Percentiles rank a stretch among this genome's conserved stretches.
phyloP scores from a whole-genome alignment of 2,797 vertebrate species.

The Chelmon rostratus region DNA sequence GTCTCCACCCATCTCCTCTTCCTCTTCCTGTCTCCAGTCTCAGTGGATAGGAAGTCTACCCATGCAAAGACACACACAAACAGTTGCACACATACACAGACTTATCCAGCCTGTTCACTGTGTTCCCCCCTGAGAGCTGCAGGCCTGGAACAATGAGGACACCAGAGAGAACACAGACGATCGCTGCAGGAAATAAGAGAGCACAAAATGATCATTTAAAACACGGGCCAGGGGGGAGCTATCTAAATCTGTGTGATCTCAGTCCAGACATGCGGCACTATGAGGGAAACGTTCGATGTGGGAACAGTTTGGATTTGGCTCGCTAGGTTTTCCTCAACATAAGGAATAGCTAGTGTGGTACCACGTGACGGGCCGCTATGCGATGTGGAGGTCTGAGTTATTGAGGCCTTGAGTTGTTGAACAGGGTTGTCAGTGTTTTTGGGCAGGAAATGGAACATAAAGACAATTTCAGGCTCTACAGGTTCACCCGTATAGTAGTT shows the following conservation, averaged over 20 bases:
- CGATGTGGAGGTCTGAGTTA: conserved; percentile 1
- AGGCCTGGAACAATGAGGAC: conserved; percentile 65
- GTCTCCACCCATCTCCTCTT: conserved; percentile 74
- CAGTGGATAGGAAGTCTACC: conserved; percentile 35
- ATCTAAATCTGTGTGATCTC: conserved; percentile 28
- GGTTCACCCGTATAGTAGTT: not conserved
- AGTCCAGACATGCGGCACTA: conserved; percentile 10
- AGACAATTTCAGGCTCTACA: not conserved
- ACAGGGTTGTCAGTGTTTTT: not conserved
- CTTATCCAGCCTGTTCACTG: conserved; percentile 25
- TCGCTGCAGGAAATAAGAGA: conserved; percentile 57
- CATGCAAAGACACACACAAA: conserved; percentile 22
- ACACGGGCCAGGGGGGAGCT: not conserved
- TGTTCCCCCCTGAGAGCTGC: conserved; percentile 65
- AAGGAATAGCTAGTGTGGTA: not conserved
- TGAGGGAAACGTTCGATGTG: not conserved
- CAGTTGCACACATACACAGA: conserved; percentile 24
- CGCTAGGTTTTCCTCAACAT: not conserved
- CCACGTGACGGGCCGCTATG: not conserved
- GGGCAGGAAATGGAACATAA: not conserved
- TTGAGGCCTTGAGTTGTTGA: conserved; percentile 14
- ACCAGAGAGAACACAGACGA: conserved; percentile 53
- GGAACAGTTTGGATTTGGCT: conserved; percentile 24
- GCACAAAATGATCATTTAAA: conserved; percentile 47
- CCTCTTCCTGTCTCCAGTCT: conserved; percentile 69